phyloP scores from a whole-genome alignment of 2,888 invertebrate species.

The Macaria liturata region DNA sequence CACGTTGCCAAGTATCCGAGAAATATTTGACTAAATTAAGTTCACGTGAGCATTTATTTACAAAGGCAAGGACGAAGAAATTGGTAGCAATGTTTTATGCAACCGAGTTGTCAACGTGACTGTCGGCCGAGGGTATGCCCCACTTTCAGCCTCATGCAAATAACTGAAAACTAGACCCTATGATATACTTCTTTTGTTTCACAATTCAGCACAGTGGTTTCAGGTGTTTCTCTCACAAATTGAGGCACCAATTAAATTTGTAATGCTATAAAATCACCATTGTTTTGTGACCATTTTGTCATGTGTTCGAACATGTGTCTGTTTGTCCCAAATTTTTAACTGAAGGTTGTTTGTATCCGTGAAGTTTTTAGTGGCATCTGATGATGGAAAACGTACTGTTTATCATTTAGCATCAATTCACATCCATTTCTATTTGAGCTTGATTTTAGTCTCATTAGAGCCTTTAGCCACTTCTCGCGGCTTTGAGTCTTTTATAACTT shows the following conservation, averaged over 20 bases:
- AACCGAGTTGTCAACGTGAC: slow-evolving; percentile 4
- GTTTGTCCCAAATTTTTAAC: slow-evolving; percentile 19
- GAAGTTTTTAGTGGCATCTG: slow-evolving; percentile 18
- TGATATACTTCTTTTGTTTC: slow-evolving; percentile 4
- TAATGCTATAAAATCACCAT: slow-evolving; percentile 1
- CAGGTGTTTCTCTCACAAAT: slow-evolving; percentile 45
- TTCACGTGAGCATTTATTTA: slow-evolving; percentile 37
- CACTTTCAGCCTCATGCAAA: slow-evolving; percentile 12
- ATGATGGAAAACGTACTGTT: slow-evolving; percentile 52
- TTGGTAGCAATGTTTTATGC: slow-evolving; percentile 25
- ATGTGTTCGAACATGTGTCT: slow-evolving; percentile 17
- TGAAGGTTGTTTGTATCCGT: slow-evolving; percentile 22
- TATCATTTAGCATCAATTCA: slow-evolving; percentile 47
- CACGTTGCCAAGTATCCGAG: slow-evolving; percentile 53
- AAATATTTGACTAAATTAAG: slow-evolving; percentile 60
- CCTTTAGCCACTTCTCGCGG: slow-evolving; percentile 6
- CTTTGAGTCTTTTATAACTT: slow-evolving; percentile 17
- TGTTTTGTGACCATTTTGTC: slow-evolving; percentile 25
- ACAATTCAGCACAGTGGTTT: slow-evolving; percentile 43
- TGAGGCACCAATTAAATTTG: slow-evolving; percentile 28
- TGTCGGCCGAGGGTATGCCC: slow-evolving; percentile 14
- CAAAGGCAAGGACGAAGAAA: slow-evolving; percentile 41
- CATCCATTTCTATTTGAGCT: slow-evolving; percentile 57
- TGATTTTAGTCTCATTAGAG: slow-evolving; percentile 41
- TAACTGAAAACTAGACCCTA: too few species aligned